These are phyloP conservation scores for Synchiropus splendidus DNA, from an alignment of 2,113 vertebrate genomes.

Conservation along the genomic window DNA sequence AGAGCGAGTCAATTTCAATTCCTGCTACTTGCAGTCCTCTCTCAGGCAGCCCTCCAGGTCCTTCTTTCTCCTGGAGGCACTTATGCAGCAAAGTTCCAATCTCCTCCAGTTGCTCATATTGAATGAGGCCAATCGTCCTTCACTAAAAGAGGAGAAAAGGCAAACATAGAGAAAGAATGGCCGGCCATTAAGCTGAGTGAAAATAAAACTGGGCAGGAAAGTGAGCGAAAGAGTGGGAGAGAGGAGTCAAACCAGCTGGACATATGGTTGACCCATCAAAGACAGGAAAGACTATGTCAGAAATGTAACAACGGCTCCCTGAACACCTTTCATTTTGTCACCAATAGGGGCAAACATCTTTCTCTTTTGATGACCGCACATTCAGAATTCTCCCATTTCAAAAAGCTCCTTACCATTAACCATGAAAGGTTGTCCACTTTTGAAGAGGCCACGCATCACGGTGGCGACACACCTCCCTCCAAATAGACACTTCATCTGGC, in stretches of 20 bases:
- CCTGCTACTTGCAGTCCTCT: constrained; percentile 6
- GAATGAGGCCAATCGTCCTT: constrained; percentile 55
- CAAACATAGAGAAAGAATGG: neutral
- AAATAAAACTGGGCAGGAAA: neutral
- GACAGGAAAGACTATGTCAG: neutral
- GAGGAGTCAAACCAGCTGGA: no score
- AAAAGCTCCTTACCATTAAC: no score
- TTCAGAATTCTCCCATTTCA: no score
- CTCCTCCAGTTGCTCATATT: constrained; percentile 41
- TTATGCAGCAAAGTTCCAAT: constrained; percentile 45
- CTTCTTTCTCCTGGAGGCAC: constrained; percentile 3
- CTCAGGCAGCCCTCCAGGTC: no score
- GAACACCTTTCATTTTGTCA: no score
- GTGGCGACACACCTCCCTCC: no score
- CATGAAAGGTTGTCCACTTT: no score
- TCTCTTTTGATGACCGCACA: no score
- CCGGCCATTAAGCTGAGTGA: neutral
- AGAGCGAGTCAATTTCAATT: constrained; percentile 53
- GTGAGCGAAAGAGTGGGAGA: neutral
- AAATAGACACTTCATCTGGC: no score
- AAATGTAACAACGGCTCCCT: no score
- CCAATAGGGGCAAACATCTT: no score
- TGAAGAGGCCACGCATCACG: no score
- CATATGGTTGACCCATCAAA: constrained; percentile 7
- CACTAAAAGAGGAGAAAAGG: constrained; percentile 14